phyloP scores from a whole-genome alignment of 1,140 invertebrate species.

The Hermatobates lingyangjiaoensis region DNA sequence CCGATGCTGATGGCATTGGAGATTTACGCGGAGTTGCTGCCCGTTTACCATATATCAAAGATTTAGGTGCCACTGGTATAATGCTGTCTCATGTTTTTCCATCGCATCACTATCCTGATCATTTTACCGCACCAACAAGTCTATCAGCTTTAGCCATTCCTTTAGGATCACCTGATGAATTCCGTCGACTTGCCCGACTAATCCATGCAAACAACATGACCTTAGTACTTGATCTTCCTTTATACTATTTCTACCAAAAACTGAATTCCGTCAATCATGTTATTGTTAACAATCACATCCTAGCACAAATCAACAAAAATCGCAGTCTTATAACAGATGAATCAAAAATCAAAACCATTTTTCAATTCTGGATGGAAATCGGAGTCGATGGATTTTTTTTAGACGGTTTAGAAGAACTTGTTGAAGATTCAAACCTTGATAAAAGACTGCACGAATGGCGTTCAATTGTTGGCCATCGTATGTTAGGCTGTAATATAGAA shows the following conservation, averaged over 20 bases:
- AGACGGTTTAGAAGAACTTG: constrained; percentile 38
- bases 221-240: constrained; percentile 52
- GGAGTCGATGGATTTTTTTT: constrained; percentile 65
- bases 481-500: background rate
- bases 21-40: constrained; percentile 47
- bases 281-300: constrained; percentile 15
- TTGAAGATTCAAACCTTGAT: constrained; percentile 25
- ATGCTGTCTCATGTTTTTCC: constrained; percentile 55
- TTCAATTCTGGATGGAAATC: constrained; percentile 40
- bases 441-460: constrained; percentile 42
- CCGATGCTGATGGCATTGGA: constrained; percentile 46
- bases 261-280: constrained; percentile 8
- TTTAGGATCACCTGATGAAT: constrained; percentile 42
- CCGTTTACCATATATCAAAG: constrained; percentile 43
- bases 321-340: background rate
- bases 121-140: constrained; percentile 41
- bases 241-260: constrained; percentile 33
- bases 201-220: constrained; percentile 46
- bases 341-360: constrained; percentile 27
- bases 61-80: constrained; percentile 42
- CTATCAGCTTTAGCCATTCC: constrained; percentile 36
- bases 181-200: constrained; percentile 34
- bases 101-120: constrained; percentile 44
- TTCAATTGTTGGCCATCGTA: background rate
- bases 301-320: constrained; percentile 8